Evolutionary conservation across 2,797 vertebrate species (phyloP), one percentile per base, ranked within the genome.

Genomic region (Pseudochirops corinnae): DNA sequence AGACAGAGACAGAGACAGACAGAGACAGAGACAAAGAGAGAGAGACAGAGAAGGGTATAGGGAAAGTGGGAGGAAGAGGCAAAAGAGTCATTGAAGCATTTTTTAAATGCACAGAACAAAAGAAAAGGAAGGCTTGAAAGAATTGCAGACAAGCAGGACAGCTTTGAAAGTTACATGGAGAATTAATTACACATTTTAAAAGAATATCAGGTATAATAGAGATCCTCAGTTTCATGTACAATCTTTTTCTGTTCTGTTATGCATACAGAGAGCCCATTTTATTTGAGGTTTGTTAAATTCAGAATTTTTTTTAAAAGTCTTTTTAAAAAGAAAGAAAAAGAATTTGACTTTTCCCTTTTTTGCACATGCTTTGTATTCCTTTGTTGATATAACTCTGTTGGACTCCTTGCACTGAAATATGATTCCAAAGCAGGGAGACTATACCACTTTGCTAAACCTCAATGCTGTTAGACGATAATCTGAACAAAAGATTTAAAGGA

Each of bases 391-490:
- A 46, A 18, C 5, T 82, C 18, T 24, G 2, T 39, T 82, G 11
- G 12, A 93, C 57, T 87, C 7, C 18, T 46, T 82, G 5, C 94
- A 91, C 55, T 55, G 91, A 7, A 39, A n/a, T 12, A 1, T 55
- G 52, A 93, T 92, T 91, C 46, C 93, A 91, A 97, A 96, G 24
- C 62, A 93, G 18, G 90, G 92, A 95, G 33, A 58, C n/a, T 62
- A 62, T 46, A n/a, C 58, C 57, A 91, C 10, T 74, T 56, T 93
- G 56, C 57, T 92, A 33, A 53, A 28, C 0, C 39, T 46, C 60
- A 95, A 56, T 46, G 91, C 50, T 96, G 9, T 93, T 82, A 39
- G 95, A n/a, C 60, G 91, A 92, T 91, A 96, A 94, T 39, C 14
- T n/a, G 52, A 92, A 96, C 52, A 74, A 82, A 82, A 82, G 50